Percentiles rank a stretch among this genome's conserved stretches.
Evolutionary conservation across 2,113 vertebrate genomes (phyloP).

Genomic region (Protomyctophum bolini): DNA sequence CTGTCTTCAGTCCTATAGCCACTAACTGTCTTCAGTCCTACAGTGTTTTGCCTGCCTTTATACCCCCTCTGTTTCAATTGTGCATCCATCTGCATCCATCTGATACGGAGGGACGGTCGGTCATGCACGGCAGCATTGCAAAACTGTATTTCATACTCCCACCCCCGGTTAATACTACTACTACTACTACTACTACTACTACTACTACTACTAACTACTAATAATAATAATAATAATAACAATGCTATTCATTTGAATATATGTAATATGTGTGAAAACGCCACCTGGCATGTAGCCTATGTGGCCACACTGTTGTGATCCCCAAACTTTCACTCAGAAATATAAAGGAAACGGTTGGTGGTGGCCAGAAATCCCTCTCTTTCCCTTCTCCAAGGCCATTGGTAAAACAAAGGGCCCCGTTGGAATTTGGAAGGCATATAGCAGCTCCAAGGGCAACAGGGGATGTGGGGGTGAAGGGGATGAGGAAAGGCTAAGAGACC

Average conservation of each 20-base stretch:
- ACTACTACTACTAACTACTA: too few relatives aligned
- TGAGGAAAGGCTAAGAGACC: slow-evolving; percentile 22
- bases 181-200: too few relatives aligned
- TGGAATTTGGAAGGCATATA: slow-evolving; percentile 34
- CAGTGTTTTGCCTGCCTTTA: slow-evolving; percentile 33
- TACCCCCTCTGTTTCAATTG: slow-evolving; percentile 18
- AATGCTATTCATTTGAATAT: too few relatives aligned
- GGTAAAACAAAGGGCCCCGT: slow-evolving; percentile 23
- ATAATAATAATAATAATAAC: too few relatives aligned
- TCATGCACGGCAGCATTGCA: not conserved
- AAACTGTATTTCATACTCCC: not conserved
- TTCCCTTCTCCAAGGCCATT: slow-evolving; percentile 20
- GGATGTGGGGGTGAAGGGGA: slow-evolving; percentile 19
- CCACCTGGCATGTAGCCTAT: not conserved
- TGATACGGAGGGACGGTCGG: not conserved
- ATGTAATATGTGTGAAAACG: too few relatives aligned
- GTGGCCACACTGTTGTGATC: not conserved
- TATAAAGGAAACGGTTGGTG: slow-evolving; percentile 58
- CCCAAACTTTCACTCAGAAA: slow-evolving; percentile 1
- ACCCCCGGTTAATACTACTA: not conserved
- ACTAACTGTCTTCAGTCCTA: slow-evolving; percentile 15
- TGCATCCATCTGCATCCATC: slow-evolving; percentile 29
- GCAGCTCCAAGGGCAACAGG: slow-evolving; percentile 48
- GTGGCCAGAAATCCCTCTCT: slow-evolving; percentile 65
- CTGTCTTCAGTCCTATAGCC: slow-evolving; percentile 48